Evolutionary conservation across 2,888 invertebrate genomes (phyloP).

Genomic region (Ferrisia virgata): DNA sequence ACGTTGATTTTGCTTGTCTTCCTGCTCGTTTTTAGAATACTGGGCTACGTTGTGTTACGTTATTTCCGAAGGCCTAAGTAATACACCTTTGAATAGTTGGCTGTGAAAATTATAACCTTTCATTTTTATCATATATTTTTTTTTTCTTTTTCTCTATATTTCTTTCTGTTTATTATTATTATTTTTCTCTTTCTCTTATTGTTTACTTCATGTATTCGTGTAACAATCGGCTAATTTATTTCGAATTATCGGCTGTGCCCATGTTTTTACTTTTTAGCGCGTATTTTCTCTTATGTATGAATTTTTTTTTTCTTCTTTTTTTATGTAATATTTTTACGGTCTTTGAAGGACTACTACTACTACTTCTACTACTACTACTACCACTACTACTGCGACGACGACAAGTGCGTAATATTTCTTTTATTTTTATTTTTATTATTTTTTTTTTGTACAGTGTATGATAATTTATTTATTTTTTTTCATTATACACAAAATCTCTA

Average conservation of each 20-base stretch:
- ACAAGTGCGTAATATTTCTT: conserved; percentile 2
- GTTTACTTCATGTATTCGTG: background rate
- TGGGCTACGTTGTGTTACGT: conserved; percentile 71
- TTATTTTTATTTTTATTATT: too few relatives aligned
- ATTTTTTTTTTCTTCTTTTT: background rate
- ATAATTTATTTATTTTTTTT: background rate
- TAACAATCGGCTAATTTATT: conserved; percentile 41
- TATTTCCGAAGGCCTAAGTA: conserved; percentile 67
- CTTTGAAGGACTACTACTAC: too few relatives aligned
- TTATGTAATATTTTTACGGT: background rate
- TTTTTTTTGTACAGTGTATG: background rate
- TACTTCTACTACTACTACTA: too few relatives aligned
- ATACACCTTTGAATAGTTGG: conserved; percentile 36
- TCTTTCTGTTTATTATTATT: background rate
- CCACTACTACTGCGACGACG: too few relatives aligned
- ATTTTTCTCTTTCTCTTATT: background rate
- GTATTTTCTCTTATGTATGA: background rate
- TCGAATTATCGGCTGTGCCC: conserved; percentile 44
- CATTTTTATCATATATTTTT: conserved; percentile 26
- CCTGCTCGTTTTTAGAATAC: conserved; percentile 66
- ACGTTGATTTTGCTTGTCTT: conserved; percentile 68
- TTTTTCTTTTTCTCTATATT: conserved; percentile 6
- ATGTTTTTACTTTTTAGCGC: conserved; percentile 33
- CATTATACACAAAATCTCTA: background rate
- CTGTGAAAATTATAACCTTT: conserved; percentile 41